A percentile compares a stretch with the other conserved stretches of the same genome.
These are phyloP conservation scores for Erynnis tages DNA, from an alignment of 2,888 invertebrate genomes.

Conservation along the genomic window DNA sequence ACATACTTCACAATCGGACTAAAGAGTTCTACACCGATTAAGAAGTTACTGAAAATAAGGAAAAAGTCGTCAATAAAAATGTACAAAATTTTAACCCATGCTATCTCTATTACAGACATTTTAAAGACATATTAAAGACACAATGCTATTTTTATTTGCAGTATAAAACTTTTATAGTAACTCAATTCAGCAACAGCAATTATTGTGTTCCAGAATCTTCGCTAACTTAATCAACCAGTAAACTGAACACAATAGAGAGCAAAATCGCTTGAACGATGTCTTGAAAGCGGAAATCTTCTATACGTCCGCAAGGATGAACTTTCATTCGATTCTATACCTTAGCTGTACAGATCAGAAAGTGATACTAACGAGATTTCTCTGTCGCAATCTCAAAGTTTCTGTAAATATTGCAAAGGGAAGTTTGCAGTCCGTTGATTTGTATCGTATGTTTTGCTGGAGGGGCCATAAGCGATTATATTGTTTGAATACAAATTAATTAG, in stretches of 20 bases:
- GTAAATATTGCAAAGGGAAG: constrained; percentile 10
- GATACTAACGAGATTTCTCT: constrained; percentile 37
- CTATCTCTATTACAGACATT: too few species aligned
- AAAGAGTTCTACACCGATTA: too few species aligned
- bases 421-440: constrained; percentile 5
- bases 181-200: too few species aligned
- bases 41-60: too few species aligned
- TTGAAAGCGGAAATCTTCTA: neutral
- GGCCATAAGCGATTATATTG: too few species aligned
- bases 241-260: neutral
- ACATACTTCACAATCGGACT: too few species aligned
- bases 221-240: neutral
- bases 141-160: too few species aligned
- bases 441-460: neutral
- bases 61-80: too few species aligned
- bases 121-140: too few species aligned
- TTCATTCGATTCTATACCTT: constrained; percentile 27
- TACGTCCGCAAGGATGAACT: neutral
- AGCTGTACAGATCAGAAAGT: constrained; percentile 30
- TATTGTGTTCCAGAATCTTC: neutral
- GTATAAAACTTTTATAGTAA: too few species aligned
- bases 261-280: constrained; percentile 6
- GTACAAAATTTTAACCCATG: too few species aligned
- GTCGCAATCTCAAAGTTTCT: constrained; percentile 32
- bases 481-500: too few species aligned